Conservation (phyloP, 2,797 vertebrate genomes). For the Aphelocoma californica region DNA sequence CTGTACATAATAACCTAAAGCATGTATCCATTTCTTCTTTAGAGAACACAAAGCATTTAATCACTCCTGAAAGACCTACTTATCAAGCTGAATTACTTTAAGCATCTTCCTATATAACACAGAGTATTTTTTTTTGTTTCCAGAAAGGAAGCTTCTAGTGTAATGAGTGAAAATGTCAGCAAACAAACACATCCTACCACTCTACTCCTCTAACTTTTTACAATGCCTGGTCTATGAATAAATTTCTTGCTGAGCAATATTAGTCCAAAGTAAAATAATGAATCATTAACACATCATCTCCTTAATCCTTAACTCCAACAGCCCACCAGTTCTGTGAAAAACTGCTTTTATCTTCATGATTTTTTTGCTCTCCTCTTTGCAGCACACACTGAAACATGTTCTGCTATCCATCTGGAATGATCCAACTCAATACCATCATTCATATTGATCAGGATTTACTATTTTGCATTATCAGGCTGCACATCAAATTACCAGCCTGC, state of each 20-base stretch:
- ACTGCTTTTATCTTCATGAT: neutral
- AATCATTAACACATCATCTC: neutral
- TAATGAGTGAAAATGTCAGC: fast-evolving
- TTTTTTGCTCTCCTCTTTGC: neutral
- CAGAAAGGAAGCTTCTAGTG: neutral
- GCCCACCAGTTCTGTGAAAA: neutral
- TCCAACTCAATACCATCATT: neutral
- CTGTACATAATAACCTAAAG: neutral
- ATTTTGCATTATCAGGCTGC: neutral
- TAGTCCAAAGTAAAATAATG: neutral
- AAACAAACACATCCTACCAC: neutral
- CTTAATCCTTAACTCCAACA: neutral
- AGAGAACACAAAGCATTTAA: neutral
- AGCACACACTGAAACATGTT: neutral
- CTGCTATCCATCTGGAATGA: neutral
- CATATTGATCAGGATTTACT: neutral
- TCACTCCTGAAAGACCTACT: neutral
- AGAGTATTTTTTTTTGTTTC: neutral
- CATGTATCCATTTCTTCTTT: neutral
- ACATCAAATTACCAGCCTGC: neutral
- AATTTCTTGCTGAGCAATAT: neutral
- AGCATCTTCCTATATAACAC: slow-evolving; percentile 8
- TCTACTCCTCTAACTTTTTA: neutral
- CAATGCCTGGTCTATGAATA: neutral
- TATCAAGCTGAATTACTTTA: slow-evolving; percentile 20